Percentiles rank a stretch among this genome's conserved stretches.
Evolutionary conservation across 2,888 invertebrate species (phyloP).

Genomic region (Drosophila ezoana): DNA sequence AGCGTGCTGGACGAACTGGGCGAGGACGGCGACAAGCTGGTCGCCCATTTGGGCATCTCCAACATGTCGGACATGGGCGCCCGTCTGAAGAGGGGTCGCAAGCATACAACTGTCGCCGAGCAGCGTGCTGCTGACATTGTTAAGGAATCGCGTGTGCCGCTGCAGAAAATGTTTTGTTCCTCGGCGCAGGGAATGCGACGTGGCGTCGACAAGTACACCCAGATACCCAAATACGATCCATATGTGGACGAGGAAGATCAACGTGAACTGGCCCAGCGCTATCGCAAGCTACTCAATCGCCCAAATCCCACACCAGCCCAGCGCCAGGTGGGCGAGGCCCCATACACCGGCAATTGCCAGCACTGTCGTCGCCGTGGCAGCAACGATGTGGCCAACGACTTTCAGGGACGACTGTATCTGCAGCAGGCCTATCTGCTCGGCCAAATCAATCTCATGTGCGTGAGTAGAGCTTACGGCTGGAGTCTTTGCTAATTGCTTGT

Average conservation of each 20-base stretch:
- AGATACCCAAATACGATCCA: constrained; percentile 29
- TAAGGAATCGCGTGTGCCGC: constrained; percentile 18
- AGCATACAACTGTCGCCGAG: not conserved
- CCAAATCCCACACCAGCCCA: not conserved
- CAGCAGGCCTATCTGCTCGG: constrained; percentile 17
- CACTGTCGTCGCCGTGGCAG: constrained; percentile 41
- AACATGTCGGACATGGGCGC: constrained; percentile 43
- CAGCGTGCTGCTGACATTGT: constrained; percentile 26
- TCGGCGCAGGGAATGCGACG: constrained; percentile 27
- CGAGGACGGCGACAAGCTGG: constrained; percentile 37
- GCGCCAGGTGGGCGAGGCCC: constrained; percentile 34
- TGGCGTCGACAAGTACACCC: constrained; percentile 43
- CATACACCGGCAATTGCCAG: constrained; percentile 32
- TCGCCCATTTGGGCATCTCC: constrained; percentile 31
- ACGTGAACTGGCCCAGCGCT: not conserved
- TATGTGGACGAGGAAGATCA: constrained; percentile 15
- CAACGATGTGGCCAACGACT: constrained; percentile 29
- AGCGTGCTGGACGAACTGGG: constrained; percentile 39
- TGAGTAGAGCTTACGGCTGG: not conserved
- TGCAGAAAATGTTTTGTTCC: constrained; percentile 30
- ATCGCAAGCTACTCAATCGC: not conserved
- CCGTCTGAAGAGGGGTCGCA: constrained; percentile 32
- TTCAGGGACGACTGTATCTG: constrained; percentile 15
- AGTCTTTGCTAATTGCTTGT: not conserved
- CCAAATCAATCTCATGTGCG: constrained; percentile 25